Evolutionary conservation across 1,140 invertebrate genomes (phyloP), one percentile per base, ranked within the genome.

Genomic region (Bombus impatiens): DNA sequence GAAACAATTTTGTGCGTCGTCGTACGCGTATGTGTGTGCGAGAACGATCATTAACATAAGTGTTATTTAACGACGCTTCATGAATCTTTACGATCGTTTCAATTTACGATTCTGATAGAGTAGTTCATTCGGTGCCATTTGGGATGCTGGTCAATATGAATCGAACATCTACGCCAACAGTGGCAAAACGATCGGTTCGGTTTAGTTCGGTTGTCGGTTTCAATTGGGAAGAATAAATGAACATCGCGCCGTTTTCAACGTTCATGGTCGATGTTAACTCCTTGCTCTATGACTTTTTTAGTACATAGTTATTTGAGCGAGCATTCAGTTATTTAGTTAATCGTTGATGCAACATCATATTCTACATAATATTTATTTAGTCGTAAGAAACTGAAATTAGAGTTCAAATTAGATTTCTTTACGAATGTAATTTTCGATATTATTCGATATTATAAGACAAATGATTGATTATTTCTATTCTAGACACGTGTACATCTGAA

Each of bases 51-150:
- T 85, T 85, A 85, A 85, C 78, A 85, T 80, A 85, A 85, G 83
- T 80, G 78, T 85, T 80, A 85, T 85, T 80, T 85, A 85, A 85
- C 83, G 83, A 85, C 83, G 78, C 83, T 80, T 85, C 35, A 85
- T 72, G 83, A 85, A 85, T 80, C 78, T 85, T 85, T 85, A 85
- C 83, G 83, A 80, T 85, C 78, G 68, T 57, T 47, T 80, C 83
- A 80, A 85, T 85, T 80, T 71, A 80, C 47, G 12, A 80, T 85
- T 85, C 78, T 25, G 53, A 62, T 40, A 57, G 83, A 25, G 44
- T 53, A 65, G 68, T n/a, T 42, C 32, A 25, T 62, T 79, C 57
- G 82, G 65, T 70, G 28, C 32, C 53, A 72, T 25, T 85, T 80
- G 32, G 10, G 22, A 40, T 25, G 15, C 32, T 47, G n/a, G 53